Evolutionary conservation across 2,888 invertebrate genomes (phyloP).

Genomic region (Labia minor): DNA sequence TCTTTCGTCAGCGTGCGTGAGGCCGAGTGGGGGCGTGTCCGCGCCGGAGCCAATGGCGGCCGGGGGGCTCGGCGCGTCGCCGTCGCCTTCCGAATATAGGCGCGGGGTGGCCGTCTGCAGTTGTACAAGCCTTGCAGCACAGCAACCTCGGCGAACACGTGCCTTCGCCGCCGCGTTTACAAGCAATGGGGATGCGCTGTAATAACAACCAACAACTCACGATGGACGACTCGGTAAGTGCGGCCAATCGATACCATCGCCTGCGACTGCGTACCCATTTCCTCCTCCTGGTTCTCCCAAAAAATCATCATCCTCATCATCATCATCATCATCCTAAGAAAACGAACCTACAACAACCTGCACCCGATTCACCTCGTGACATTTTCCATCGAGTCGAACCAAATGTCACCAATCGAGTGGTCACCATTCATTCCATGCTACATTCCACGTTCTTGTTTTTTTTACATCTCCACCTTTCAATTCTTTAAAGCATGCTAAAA

Average conservation of each 20-base stretch:
- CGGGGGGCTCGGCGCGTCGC: background rate
- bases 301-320: background rate
- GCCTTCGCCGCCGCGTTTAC: background rate
- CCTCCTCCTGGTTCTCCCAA: background rate
- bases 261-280: background rate
- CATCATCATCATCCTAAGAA: too few species aligned
- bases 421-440: too few species aligned
- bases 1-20: background rate
- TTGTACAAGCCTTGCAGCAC: background rate
- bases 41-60: too few species aligned
- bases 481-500: too few species aligned
- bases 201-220: background rate
- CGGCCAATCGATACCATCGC: background rate
- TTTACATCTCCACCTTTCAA: too few species aligned
- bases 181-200: background rate
- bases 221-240: background rate
- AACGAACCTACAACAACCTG: too few species aligned
- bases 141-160: background rate
- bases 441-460: too few species aligned
- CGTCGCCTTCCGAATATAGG: background rate
- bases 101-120: background rate
- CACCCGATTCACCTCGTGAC: too few species aligned
- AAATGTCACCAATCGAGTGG: too few species aligned
- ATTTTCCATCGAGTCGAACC: too few species aligned
- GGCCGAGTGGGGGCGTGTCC: too few species aligned